Conservation (phyloP, 2,888 invertebrate species). For the Vandiemenella viatica region DNA sequence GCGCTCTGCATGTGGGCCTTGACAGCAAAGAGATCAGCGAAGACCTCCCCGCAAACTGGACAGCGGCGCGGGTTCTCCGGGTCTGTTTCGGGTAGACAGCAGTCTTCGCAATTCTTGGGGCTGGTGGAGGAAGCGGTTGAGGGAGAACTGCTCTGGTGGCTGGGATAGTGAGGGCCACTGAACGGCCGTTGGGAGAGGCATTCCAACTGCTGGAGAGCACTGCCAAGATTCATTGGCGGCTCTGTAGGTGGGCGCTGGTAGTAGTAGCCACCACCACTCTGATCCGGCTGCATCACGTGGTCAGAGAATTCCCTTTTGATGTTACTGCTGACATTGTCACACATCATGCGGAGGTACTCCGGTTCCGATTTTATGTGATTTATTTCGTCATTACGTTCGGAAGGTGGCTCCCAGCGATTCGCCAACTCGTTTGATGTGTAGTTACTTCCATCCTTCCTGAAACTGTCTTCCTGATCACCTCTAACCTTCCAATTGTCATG, state of each 20-base stretch:
- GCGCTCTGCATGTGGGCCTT: conserved; percentile 93
- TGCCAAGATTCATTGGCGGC: too few relatives aligned
- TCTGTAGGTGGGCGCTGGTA: too few relatives aligned
- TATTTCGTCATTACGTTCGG: neutral
- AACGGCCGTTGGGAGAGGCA: conserved; percentile 65
- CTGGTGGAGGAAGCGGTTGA: conserved; percentile 36
- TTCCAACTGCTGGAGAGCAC: conserved; percentile 58
- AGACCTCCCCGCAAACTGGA: conserved; percentile 81
- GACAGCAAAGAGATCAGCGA: conserved; percentile 83
- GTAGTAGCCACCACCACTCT: too few relatives aligned
- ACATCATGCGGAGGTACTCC: neutral
- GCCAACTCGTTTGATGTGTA: too few relatives aligned
- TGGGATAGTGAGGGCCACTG: conserved; percentile 39
- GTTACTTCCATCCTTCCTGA: neutral
- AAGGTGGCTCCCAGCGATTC: too few relatives aligned
- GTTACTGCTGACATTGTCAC: too few relatives aligned
- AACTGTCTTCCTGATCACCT: neutral
- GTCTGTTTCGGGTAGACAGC: conserved; percentile 44
- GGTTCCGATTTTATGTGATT: neutral
- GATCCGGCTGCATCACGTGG: neutral
- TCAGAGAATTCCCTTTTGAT: neutral
- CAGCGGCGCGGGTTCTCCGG: conserved; percentile 84
- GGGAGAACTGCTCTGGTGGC: conserved; percentile 41
- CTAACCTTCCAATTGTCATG: neutral
- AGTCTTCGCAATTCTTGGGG: neutral